phyloP scores from a whole-genome alignment of 2,888 invertebrate species.

The Erynnis tages region DNA sequence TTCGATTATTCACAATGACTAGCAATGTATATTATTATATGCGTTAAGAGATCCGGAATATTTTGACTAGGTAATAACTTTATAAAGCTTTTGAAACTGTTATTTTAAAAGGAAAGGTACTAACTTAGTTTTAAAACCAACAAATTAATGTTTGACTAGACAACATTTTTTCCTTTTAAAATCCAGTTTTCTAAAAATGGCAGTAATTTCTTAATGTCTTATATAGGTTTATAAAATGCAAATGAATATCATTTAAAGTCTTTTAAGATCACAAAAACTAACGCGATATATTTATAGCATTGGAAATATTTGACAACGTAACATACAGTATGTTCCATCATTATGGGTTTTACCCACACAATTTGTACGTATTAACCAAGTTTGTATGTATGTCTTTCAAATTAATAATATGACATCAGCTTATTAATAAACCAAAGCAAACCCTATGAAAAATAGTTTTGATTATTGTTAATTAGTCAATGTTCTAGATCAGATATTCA shows the following conservation, averaged over 20 bases:
- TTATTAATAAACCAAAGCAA: no score
- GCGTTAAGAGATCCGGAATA: neutral
- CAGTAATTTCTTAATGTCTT: conserved; percentile 4
- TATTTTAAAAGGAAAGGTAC: conserved; percentile 1
- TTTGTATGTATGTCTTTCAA: no score
- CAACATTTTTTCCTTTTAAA: conserved; percentile 10
- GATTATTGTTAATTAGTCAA: no score
- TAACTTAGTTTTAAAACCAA: neutral
- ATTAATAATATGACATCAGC: no score
- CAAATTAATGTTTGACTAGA: no score
- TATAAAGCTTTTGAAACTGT: neutral
- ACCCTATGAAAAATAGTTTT: no score
- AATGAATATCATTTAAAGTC: neutral
- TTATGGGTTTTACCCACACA: no score
- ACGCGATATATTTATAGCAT: no score
- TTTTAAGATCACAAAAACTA: neutral
- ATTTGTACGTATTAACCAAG: no score
- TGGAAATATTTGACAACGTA: no score
- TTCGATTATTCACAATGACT: conserved; percentile 22
- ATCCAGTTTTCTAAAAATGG: neutral
- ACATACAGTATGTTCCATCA: no score
- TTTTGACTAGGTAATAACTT: conserved; percentile 10
- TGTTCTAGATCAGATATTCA: no score
- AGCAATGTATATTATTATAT: conserved; percentile 1
- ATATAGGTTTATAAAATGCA: neutral